A percentile compares a stretch with the other conserved stretches of the same genome.
Evolutionary conservation across 2,113 vertebrate species (phyloP).

Genomic region (Apus apus): DNA sequence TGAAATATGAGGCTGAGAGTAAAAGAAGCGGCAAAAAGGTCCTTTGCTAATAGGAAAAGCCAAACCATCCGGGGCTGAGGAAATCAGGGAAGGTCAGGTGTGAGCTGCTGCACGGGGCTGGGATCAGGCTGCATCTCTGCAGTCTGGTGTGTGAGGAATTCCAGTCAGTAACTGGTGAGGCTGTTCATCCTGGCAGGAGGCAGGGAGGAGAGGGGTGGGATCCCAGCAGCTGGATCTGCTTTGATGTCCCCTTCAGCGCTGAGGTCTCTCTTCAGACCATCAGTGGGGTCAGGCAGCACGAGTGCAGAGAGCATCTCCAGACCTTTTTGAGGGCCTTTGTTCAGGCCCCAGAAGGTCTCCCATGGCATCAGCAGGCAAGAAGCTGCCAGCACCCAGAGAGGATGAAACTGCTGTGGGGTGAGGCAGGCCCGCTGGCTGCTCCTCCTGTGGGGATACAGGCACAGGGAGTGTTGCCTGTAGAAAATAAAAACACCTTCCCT

Average conservation of each 20-base stretch:
- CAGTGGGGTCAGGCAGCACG: neutral
- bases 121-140: neutral
- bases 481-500: neutral
- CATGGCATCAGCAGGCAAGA: neutral
- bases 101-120: neutral
- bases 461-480: neutral
- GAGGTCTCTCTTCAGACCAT: neutral
- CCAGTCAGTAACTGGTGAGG: neutral
- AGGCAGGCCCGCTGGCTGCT: neutral
- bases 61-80: neutral
- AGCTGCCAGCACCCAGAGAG: neutral
- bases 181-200: neutral
- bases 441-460: neutral
- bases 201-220: neutral
- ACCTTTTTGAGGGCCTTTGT: neutral
- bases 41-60: conserved; percentile 54
- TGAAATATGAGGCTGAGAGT: conserved; percentile 71
- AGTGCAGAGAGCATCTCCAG: neutral
- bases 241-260: neutral
- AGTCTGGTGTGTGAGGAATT: neutral
- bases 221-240: fast-evolving
- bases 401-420: neutral
- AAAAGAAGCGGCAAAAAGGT: conserved; percentile 55
- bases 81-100: conserved; percentile 44
- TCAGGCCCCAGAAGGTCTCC: neutral